Conservation (phyloP, 2,113 vertebrate genomes). For the Engraulis encrasicolus region DNA sequence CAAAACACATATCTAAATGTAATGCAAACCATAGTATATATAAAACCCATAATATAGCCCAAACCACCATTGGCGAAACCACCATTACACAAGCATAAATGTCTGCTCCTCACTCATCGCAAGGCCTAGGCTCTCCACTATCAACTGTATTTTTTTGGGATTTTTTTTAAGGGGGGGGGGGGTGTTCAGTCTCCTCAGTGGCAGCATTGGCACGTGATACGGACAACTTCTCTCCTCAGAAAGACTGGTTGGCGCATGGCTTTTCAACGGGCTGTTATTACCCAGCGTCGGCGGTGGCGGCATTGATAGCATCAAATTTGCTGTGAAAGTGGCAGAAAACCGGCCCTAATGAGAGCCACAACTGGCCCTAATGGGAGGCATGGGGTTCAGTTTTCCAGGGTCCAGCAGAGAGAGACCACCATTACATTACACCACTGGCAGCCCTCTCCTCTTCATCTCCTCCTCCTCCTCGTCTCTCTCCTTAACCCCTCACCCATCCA, state of each 20-base stretch:
- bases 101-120: not conserved
- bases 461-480: constrained; percentile 26
- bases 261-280: constrained; percentile 38
- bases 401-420: not conserved
- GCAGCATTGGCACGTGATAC: not conserved
- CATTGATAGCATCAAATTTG: constrained; percentile 45
- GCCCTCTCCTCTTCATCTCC: no score
- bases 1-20: not conserved
- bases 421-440: not conserved
- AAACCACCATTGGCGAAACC: not conserved
- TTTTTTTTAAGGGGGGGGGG: no score
- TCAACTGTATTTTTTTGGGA: not conserved
- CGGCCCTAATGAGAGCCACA: constrained; percentile 16
- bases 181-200: not conserved
- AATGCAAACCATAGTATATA: not conserved
- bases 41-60: not conserved
- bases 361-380: constrained; percentile 13
- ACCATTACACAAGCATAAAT: not conserved
- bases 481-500: not conserved
- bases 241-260: not conserved
- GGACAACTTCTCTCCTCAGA: not conserved
- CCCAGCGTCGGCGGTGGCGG: not conserved
- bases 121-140: not conserved
- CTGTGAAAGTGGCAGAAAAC: constrained; percentile 37
- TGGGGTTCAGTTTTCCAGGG: constrained; percentile 39